Conservation (phyloP, 2,797 vertebrate species). For the Percopsis omiscomaycus region DNA sequence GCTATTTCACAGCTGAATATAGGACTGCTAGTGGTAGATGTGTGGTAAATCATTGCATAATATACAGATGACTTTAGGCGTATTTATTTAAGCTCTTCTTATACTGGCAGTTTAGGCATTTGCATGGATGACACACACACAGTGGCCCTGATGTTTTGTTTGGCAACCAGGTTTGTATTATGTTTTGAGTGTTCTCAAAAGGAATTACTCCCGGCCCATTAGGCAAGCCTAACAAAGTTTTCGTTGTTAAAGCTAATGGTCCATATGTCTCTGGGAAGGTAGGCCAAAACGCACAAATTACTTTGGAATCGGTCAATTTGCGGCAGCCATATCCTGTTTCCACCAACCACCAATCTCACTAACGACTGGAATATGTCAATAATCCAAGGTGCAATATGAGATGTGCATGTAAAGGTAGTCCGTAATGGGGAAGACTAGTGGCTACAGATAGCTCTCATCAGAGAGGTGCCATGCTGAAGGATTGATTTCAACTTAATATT, state of each 20-base stretch:
- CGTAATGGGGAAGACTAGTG: no score
- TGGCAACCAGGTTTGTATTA: not conserved
- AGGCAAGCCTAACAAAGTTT: not conserved
- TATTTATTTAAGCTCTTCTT: not conserved
- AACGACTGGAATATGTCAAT: not conserved
- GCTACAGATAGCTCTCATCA: conserved; percentile 1
- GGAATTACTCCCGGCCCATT: not conserved
- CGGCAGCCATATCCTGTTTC: not conserved
- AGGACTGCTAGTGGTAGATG: conserved; percentile 10
- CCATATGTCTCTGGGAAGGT: not conserved
- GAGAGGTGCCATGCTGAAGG: conserved; percentile 14
- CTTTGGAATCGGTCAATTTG: not conserved
- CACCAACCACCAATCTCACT: not conserved
- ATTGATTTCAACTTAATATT: conserved; percentile 43
- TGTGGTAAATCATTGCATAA: conserved; percentile 47
- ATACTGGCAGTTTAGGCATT: not conserved
- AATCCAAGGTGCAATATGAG: not conserved
- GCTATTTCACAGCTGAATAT: conserved; percentile 42
- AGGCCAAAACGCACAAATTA: not conserved
- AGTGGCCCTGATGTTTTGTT: not conserved
- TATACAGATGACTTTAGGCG: conserved; percentile 31
- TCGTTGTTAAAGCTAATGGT: conserved; percentile 2
- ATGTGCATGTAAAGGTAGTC: not conserved
- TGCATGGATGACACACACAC: not conserved
- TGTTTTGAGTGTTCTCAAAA: not conserved